Base-by-base conservation (phyloP, 2,113 vertebrate species). In the Athene noctua region DNA sequence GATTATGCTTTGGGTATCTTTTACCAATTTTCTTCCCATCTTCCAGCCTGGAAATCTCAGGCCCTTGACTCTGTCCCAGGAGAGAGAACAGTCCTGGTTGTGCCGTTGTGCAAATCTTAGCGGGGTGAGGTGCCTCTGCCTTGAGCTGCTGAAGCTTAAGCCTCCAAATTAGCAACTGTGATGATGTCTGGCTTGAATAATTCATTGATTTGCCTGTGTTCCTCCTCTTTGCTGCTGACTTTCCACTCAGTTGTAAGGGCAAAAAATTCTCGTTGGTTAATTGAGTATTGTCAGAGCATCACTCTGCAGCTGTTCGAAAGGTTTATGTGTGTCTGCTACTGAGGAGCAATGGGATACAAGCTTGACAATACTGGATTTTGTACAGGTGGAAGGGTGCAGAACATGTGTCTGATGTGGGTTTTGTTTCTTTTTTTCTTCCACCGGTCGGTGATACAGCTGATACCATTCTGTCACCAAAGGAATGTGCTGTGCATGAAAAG, bases 191-290 rank as follows among this genome's bases (percentile, higher is more conserved):
- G 42, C 49, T 72, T 94, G 86, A 92, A 91, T 85, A 81, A 94
- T 95, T 92, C 46, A 73, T 82, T 36, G 80, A 36, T 89, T 81
- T 82, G 57, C 65, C 66, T 89, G 15, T 46, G 55, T 74, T 94
- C 46, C 62, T 95, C 21, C 59, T 79, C 27, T 5, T 77, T n/a
- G 54, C 83, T 85, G 70, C 84, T 94, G 77, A 72, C 75, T 92
- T 92, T 46, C 63, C n/a, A 51, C 63, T 82, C 36, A 20, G 73
- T 78, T 88, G 34, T 26, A 65, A 85, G 22, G 85, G 71, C 80
- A 90, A 70, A 68, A 68, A 66, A 87, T 34, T 72, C 74, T 86
- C 6, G 2, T 65, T 92, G 75, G 89, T 63, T 88, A 44, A 55
- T n/a, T 85, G 44, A 78, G 55, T 55, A 75, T 74, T 93, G 79